A percentile compares a stretch with the other conserved stretches of the same genome.
Evolutionary conservation across 1,140 invertebrate genomes (phyloP).

Genomic region (Catajapyx aquilonaris): DNA sequence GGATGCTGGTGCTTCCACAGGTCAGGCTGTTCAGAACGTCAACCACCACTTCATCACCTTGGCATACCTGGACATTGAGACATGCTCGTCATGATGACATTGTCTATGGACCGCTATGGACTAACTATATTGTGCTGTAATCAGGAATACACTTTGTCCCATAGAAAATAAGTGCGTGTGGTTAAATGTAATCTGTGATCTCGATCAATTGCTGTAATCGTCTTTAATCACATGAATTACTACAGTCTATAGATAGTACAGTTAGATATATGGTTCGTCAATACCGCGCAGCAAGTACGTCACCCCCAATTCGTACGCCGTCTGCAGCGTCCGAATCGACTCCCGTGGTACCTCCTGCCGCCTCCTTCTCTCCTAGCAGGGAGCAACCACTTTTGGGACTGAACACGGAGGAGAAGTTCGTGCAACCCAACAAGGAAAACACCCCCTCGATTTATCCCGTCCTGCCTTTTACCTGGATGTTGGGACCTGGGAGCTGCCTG

Average conservation of each 20-base stretch:
- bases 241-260: too few species aligned
- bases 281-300: too few species aligned
- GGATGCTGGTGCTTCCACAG: constrained; percentile 21
- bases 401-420: too few species aligned
- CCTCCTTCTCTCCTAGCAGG: constrained; percentile 4
- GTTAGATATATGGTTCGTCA: too few species aligned
- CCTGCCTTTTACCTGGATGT: constrained; percentile 16
- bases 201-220: too few species aligned
- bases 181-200: too few species aligned
- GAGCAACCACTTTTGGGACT: not conserved
- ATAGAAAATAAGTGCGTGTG: constrained; percentile 1
- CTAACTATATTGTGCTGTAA: too few species aligned
- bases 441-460: not conserved
- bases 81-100: not conserved
- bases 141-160: constrained; percentile 4
- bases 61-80: constrained; percentile 20
- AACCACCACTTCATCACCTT: constrained; percentile 25
- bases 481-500: constrained; percentile 22
- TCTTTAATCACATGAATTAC: too few species aligned
- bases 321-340: not conserved
- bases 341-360: constrained; percentile 1
- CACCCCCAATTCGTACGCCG: constrained; percentile 1
- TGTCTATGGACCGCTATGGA: not conserved
- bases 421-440: too few species aligned
- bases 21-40: constrained; percentile 22